Conservation (phyloP, 2,113 vertebrate species). For the Ceyx melanurus region DNA sequence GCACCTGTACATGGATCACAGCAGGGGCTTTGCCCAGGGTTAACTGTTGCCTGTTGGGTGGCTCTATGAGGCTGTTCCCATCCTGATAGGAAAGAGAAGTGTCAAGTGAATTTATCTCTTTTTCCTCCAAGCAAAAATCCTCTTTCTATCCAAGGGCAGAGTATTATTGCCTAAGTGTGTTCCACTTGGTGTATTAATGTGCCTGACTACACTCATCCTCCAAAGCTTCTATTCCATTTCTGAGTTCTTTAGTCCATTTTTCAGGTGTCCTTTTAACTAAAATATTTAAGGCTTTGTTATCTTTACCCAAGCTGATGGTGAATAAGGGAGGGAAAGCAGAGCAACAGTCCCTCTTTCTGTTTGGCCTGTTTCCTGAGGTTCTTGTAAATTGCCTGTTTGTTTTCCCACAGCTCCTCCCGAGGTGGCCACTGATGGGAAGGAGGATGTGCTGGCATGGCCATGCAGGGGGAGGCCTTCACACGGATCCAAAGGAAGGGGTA, state of each 20-base stretch:
- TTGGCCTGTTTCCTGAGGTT: slow-evolving; percentile 6
- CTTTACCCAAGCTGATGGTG: neutral
- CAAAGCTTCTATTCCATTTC: neutral
- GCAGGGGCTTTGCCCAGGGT: neutral
- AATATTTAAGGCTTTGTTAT: neutral
- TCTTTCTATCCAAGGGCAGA: neutral
- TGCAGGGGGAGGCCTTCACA: slow-evolving; percentile 88
- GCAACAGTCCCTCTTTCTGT: neutral
- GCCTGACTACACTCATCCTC: neutral
- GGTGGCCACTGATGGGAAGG: slow-evolving; percentile 79
- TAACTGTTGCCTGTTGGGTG: neutral
- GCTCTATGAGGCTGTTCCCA: neutral
- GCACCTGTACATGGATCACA: neutral
- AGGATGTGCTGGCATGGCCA: slow-evolving; percentile 94
- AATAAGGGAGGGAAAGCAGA: neutral
- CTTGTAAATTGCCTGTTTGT: slow-evolving; percentile 17
- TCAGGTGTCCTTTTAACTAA: neutral
- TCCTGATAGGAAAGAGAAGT: neutral
- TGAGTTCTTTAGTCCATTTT: neutral
- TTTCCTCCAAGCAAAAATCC: neutral
- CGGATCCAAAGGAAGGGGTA: slow-evolving; percentile 96
- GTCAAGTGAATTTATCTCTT: neutral
- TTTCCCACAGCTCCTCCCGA: slow-evolving; percentile 77
- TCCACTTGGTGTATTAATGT: neutral
- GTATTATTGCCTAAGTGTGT: neutral